These are phyloP conservation scores for Phyllotreta cruciferae DNA, from an alignment of 2,888 invertebrate species.

Conservation along the genomic window DNA sequence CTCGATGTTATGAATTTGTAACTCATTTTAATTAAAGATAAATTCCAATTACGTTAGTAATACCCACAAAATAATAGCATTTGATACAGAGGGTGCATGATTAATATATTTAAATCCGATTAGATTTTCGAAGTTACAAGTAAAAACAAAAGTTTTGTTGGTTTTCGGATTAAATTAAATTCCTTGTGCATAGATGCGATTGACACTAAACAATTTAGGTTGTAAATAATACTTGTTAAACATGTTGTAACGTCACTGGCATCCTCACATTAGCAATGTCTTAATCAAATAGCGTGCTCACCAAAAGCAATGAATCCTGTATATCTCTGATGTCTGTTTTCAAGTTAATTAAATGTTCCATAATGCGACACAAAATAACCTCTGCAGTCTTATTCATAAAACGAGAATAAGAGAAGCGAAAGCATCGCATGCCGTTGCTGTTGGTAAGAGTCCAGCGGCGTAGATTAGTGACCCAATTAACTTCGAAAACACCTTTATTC, in stretches of 20 bases:
- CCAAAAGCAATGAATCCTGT: conserved; percentile 23
- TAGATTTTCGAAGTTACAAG: too few species aligned
- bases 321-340: conserved; percentile 48
- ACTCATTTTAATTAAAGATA: too few species aligned
- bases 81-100: too few species aligned
- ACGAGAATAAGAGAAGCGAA: conserved; percentile 23
- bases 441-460: conserved; percentile 9
- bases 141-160: too few species aligned
- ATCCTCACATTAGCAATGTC: conserved; percentile 11
- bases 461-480: not conserved
- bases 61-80: too few species aligned
- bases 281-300: conserved; percentile 26
- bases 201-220: not conserved
- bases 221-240: not conserved
- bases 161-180: too few species aligned
- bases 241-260: conserved; percentile 1
- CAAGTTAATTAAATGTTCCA: conserved; percentile 57
- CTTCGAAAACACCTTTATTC: conserved; percentile 30
- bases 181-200: too few species aligned
- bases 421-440: conserved; percentile 10
- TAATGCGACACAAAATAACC: conserved; percentile 49
- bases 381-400: conserved; percentile 42
- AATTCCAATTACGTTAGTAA: too few species aligned
- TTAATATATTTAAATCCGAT: too few species aligned
- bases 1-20: too few species aligned